A percentile compares a stretch with the other conserved stretches of the same genome.
Conservation (phyloP, 2,113 vertebrate genomes). For the Spilogale gracilis region DNA sequence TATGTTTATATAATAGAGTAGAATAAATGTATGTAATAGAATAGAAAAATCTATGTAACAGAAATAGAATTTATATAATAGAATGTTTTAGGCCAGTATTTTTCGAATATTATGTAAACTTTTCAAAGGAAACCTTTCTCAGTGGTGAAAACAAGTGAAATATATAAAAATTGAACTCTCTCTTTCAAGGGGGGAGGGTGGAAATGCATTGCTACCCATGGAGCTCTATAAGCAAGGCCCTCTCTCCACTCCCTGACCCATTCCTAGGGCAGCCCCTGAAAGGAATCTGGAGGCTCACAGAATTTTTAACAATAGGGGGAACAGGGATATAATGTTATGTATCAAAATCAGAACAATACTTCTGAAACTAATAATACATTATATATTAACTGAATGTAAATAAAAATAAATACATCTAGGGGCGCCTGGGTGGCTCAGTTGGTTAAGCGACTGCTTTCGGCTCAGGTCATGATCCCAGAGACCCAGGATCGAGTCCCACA, state of each 20-base stretch:
- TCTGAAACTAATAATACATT: no score
- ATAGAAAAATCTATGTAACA: not conserved
- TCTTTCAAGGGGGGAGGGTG: not conserved
- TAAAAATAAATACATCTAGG: not conserved
- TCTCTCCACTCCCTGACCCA: not conserved
- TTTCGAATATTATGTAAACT: constrained; percentile 19
- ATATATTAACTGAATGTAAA: no score
- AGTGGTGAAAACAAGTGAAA: not conserved
- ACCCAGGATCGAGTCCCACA: no score
- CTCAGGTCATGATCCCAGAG: no score
- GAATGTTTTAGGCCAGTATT: not conserved
- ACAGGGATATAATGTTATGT: not conserved
- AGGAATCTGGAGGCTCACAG: not conserved
- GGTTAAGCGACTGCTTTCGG: no score
- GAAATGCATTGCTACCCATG: not conserved
- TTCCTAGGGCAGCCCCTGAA: not conserved
- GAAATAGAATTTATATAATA: not conserved
- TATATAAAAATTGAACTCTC: not conserved
- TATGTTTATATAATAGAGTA: not conserved
- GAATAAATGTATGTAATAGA: not conserved
- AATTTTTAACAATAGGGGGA: not conserved
- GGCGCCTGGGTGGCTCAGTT: no score
- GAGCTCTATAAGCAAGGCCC: not conserved
- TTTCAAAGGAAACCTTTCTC: not conserved
- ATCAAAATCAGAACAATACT: constrained; percentile 23